phyloP scores from a whole-genome alignment of 2,797 vertebrate species.

The Cyprinella venusta region DNA sequence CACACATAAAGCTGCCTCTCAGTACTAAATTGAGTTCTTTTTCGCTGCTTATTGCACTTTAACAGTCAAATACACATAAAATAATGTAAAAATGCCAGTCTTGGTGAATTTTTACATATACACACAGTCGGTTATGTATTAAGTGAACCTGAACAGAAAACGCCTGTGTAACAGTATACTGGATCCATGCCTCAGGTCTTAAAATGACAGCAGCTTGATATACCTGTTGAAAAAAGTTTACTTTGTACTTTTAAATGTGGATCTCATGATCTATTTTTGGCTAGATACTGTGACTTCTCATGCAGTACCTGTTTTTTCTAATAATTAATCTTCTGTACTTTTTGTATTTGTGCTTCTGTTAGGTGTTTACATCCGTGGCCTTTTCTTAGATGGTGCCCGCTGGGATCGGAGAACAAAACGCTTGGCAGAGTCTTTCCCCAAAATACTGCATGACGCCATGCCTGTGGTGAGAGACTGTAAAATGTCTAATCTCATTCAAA shows the following conservation, averaged over 20 bases:
- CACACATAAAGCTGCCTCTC: too few relatives aligned
- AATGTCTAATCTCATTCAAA: constrained; percentile 6
- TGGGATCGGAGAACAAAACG: constrained; percentile 85
- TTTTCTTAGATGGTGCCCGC: constrained; percentile 89
- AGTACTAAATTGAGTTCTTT: too few relatives aligned
- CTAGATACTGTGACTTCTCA: background rate
- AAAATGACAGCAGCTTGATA: too few relatives aligned
- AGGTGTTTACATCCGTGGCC: constrained; percentile 86
- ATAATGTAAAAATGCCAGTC: too few relatives aligned
- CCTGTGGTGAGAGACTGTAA: constrained; percentile 77
- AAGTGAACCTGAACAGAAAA: too few relatives aligned
- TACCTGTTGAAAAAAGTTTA: background rate
- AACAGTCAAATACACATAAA: too few relatives aligned
- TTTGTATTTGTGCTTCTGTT: constrained; percentile 32
- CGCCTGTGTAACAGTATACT: too few relatives aligned
- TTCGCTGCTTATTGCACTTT: too few relatives aligned
- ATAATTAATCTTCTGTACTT: background rate
- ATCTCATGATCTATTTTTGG: background rate
- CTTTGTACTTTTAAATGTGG: background rate
- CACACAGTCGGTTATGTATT: too few relatives aligned
- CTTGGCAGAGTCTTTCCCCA: constrained; percentile 85
- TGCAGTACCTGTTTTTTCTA: background rate
- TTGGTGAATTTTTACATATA: too few relatives aligned
- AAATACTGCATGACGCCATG: constrained; percentile 86
- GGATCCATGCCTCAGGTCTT: too few relatives aligned